Conservation (phyloP, 2,113 vertebrate genomes). For the Hippocampus zosterae region DNA sequence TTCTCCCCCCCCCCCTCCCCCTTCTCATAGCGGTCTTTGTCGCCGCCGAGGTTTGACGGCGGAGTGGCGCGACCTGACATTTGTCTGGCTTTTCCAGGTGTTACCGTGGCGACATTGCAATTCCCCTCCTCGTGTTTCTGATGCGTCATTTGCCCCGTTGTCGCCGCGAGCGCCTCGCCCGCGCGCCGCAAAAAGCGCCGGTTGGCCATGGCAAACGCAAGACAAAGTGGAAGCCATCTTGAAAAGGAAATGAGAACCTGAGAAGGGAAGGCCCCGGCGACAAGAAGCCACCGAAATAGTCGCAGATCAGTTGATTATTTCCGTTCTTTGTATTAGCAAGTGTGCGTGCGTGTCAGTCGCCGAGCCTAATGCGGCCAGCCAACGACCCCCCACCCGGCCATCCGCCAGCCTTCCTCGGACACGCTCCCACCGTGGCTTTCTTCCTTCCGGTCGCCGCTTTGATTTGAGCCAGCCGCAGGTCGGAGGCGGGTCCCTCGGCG, state of each 20-base stretch:
- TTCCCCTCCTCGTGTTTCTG: conserved; percentile 1
- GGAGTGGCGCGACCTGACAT: conserved; percentile 73
- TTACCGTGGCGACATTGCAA: conserved; percentile 55
- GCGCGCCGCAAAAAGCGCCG: too few relatives aligned
- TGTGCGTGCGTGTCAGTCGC: conserved; percentile 14
- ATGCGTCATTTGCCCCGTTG: too few relatives aligned
- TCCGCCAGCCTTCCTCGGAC: conserved; percentile 52
- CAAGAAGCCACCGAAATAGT: too few relatives aligned
- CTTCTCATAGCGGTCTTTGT: background rate
- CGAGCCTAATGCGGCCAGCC: too few relatives aligned
- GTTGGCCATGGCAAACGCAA: too few relatives aligned
- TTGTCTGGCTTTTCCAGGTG: conserved; percentile 77
- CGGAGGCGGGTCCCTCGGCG: conserved; percentile 43
- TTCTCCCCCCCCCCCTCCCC: background rate
- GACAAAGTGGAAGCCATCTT: too few relatives aligned
- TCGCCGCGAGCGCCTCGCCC: too few relatives aligned
- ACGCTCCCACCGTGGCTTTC: conserved; percentile 28
- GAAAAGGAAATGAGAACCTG: too few relatives aligned
- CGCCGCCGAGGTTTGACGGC: conserved; percentile 33
- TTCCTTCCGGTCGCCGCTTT: conserved; percentile 53
- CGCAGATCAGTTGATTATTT: too few relatives aligned
- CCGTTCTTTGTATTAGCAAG: background rate
- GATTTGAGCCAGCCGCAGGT: conserved; percentile 46
- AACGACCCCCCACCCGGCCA: too few relatives aligned
- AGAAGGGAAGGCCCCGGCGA: too few relatives aligned